Percentiles rank a stretch among this genome's conserved stretches.
Conservation (phyloP, 2,113 vertebrate genomes). For the Eclectus roratus region DNA sequence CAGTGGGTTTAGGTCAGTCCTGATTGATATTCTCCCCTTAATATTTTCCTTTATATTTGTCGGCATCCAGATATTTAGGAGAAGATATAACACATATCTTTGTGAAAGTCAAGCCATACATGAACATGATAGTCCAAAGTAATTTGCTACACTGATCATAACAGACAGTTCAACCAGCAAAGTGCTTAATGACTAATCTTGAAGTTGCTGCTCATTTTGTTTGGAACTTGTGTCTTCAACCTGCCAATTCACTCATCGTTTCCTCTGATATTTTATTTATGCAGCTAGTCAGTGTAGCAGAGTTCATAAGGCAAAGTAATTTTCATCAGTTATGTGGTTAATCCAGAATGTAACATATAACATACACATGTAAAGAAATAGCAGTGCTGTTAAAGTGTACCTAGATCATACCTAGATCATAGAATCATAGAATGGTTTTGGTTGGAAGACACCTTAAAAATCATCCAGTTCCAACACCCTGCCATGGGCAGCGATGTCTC, state of each 20-base stretch:
- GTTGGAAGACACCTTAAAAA: neutral
- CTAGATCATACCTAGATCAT: no score
- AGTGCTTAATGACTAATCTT: neutral
- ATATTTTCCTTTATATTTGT: neutral
- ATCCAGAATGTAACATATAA: neutral
- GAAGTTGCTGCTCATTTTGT: neutral
- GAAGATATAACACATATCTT: neutral
- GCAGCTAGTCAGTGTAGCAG: neutral
- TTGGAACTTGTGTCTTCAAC: neutral
- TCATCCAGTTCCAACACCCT: neutral
- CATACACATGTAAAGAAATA: neutral
- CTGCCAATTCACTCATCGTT: neutral
- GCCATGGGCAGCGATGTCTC: neutral
- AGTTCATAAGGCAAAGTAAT: neutral
- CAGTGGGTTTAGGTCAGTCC: neutral
- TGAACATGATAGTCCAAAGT: neutral
- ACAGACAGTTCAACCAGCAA: neutral
- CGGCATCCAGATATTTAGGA: neutral
- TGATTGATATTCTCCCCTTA: neutral
- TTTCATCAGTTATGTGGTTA: neutral
- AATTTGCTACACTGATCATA: neutral
- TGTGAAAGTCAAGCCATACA: neutral
- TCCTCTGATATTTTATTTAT: neutral
- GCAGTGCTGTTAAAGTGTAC: neutral
- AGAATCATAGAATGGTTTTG: neutral